Conservation (phyloP, 2,888 invertebrate species). For the Andrena bicolor region DNA sequence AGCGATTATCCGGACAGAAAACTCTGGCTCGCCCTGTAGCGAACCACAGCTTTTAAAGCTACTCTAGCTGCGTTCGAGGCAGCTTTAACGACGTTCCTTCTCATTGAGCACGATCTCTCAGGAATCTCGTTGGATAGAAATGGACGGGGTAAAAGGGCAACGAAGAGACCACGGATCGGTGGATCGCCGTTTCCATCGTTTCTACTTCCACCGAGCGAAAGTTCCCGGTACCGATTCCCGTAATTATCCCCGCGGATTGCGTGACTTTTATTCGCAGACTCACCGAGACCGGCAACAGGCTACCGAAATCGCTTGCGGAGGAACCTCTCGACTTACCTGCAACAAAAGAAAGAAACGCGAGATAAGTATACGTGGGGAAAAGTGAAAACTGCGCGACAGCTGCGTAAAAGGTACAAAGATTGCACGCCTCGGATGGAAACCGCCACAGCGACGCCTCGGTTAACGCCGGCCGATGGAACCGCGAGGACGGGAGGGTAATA, state of each 20-base stretch:
- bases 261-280: conserved; percentile 7
- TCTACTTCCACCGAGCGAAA: background rate
- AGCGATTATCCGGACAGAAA: conserved; percentile 51
- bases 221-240: background rate
- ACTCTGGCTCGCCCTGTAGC: background rate
- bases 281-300: background rate
- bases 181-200: conserved; percentile 13
- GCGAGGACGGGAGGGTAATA: conserved; percentile 30
- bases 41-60: background rate
- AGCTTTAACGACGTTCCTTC: conserved; percentile 57
- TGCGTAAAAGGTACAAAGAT: conserved; percentile 29
- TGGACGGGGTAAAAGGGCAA: conserved; percentile 46
- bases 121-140: conserved; percentile 33
- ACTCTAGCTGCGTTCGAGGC: background rate
- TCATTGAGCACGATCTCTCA: conserved; percentile 54
- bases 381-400: conserved; percentile 23
- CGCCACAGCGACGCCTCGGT: conserved; percentile 6
- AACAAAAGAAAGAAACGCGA: conserved; percentile 36
- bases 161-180: conserved; percentile 17
- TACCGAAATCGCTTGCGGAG: background rate
- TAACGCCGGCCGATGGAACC: conserved; percentile 11
- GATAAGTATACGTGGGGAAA: conserved; percentile 15
- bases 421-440: conserved; percentile 12
- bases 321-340: conserved; percentile 45
- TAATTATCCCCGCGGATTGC: background rate